A percentile compares a stretch with the other conserved stretches of the same genome.
phyloP scores from a whole-genome alignment of 2,888 invertebrate genomes.

The Hemistola chrysoprasaria region DNA sequence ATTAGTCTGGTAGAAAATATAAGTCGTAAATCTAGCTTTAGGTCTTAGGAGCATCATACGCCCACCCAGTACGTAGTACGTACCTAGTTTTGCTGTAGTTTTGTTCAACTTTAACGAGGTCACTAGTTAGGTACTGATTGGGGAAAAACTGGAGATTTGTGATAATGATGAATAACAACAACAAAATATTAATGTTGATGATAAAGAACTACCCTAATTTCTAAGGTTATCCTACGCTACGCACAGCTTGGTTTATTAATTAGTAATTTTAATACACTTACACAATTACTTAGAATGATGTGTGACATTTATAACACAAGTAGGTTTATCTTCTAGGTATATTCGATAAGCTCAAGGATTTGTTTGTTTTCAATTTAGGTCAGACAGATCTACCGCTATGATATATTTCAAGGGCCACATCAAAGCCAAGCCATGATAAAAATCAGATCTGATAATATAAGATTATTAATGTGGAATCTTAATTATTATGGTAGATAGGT shows the following conservation, averaged over 20 bases:
- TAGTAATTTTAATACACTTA: slow-evolving; percentile 20
- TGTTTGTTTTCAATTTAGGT: slow-evolving; percentile 62
- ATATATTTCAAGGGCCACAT: slow-evolving; percentile 63
- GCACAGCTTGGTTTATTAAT: slow-evolving; percentile 16
- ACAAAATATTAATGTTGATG: not conserved
- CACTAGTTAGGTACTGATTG: too few species aligned
- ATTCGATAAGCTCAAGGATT: slow-evolving; percentile 73
- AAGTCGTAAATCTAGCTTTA: too few species aligned
- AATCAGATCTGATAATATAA: too few species aligned
- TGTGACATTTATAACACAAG: slow-evolving; percentile 27
- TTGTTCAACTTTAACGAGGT: too few species aligned
- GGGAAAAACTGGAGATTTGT: too few species aligned
- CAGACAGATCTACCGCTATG: slow-evolving; percentile 60
- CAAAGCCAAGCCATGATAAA: slow-evolving; percentile 41
- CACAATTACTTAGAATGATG: slow-evolving; percentile 10
- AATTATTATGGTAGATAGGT: too few species aligned
- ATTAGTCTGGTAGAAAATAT: too few species aligned
- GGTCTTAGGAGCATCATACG: too few species aligned
- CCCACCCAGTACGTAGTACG: too few species aligned
- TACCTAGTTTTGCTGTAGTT: too few species aligned
- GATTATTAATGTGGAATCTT: too few species aligned
- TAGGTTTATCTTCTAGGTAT: slow-evolving; percentile 44
- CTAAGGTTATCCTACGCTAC: slow-evolving; percentile 24
- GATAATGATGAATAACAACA: too few species aligned
- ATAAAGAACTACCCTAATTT: slow-evolving; percentile 15